Conservation (phyloP, 2,797 vertebrate genomes). For the Micromesistius poutassou region DNA sequence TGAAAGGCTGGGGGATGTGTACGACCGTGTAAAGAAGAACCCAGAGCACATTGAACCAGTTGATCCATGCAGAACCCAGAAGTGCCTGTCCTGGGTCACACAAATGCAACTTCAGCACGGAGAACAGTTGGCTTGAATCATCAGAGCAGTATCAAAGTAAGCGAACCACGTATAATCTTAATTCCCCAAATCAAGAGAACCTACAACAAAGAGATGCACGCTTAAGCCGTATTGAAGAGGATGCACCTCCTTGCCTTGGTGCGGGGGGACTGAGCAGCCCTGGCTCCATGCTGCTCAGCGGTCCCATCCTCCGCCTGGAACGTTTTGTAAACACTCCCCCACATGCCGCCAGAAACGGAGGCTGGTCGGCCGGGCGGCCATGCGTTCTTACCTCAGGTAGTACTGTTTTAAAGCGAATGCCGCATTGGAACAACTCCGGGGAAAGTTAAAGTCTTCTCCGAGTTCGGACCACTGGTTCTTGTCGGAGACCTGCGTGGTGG, state of each 20-base stretch:
- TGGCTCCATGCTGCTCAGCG: constrained; percentile 17
- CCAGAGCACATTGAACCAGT: neutral
- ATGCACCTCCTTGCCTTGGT: neutral
- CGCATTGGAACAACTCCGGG: constrained; percentile 97
- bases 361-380: constrained; percentile 29
- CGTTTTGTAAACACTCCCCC: constrained; percentile 76
- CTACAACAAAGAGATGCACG: neutral
- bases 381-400: constrained; percentile 97
- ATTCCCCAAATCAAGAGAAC: neutral
- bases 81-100: neutral
- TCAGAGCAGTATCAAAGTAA: too few species aligned
- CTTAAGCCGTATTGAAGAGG: neutral
- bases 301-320: constrained; percentile 41
- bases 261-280: neutral
- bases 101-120: neutral
- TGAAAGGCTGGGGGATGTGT: constrained; percentile 18
- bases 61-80: neutral
- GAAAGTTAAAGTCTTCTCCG: constrained; percentile 97
- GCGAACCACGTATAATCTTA: neutral
- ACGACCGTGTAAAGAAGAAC: neutral
- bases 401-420: constrained; percentile 99
- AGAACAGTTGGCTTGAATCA: neutral
- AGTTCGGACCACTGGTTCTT: constrained; percentile 98
- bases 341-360: constrained; percentile 67
- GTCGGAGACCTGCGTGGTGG: constrained; percentile 88